Base-by-base conservation (phyloP, 2,113 vertebrate genomes). In the Pseudopodoces humilis region DNA sequence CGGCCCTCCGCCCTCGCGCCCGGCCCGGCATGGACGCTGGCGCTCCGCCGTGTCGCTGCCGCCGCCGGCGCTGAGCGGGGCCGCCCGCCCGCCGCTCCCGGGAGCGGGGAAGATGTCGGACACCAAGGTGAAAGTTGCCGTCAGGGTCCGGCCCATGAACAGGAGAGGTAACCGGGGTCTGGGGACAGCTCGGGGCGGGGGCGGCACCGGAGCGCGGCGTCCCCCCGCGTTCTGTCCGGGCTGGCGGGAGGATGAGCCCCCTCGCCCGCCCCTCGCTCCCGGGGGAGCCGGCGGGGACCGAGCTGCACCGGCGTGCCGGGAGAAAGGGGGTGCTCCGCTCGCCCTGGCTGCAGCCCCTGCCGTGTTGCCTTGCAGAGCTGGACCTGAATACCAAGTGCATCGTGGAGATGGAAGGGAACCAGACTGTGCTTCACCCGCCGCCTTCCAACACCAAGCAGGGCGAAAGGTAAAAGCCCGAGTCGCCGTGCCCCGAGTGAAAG, bases 361-460 rank as follows among this genome's bases (percentile, higher is more conserved):
- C 92, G 67, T 92, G 69, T 97, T 80, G 88, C 95, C 95, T 98
- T 97, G 79, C 98, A 99, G 99, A 99, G 97, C 98, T 99, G 97
- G 99, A 99, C 81, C 98, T 99, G 97, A 99, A 99, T 95, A 99
- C 99, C 92, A 99, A 99, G 98, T 99, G 99, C 96, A 98, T 99
- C 96, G 98, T 99, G 98, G 99, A 99, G 68, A 99, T 99, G 99
- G 99, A 99, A 97, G 99, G 99, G 92, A 99, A 99, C 92, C 99
- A 99, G 86, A 99, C 99, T 7, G 98, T 99, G 64, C 98, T 99
- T 77, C 98, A 99, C 97, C 98, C 99, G 37, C 99, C 99, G 72
- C 99, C 99, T 87, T 98, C 96, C 94, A 96, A 98, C 44, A 98
- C 98, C 96, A 99, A 99, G 84, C 98, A 98, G 97, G 99, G 98